phyloP scores from a whole-genome alignment of 1,140 invertebrate genomes.

The Zophobas morio region DNA sequence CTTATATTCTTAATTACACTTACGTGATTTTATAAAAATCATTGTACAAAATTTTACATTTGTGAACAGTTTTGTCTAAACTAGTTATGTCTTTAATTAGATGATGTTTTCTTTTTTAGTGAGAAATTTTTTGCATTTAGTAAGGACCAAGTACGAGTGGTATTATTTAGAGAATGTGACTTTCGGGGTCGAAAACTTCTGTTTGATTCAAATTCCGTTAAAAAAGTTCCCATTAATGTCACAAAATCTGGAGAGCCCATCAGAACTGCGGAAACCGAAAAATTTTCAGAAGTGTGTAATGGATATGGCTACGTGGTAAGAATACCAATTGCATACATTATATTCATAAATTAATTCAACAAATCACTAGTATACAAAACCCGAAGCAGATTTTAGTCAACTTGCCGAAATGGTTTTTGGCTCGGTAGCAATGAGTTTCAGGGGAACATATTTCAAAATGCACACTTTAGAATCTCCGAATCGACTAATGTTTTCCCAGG shows the following conservation, averaged over 20 bases:
- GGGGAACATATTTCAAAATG: slow-evolving; percentile 87
- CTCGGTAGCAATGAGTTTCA: slow-evolving; percentile 87
- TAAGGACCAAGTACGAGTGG: slow-evolving; percentile 79
- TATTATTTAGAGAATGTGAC: slow-evolving; percentile 90
- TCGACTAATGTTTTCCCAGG: slow-evolving; percentile 82
- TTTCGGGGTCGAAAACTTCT: slow-evolving; percentile 83
- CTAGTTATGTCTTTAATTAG: slow-evolving; percentile 6
- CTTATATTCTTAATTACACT: too few species aligned
- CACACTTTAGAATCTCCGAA: slow-evolving; percentile 81
- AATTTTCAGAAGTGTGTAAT: slow-evolving; percentile 70
- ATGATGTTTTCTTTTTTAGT: slow-evolving; percentile 59
- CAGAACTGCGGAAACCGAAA: slow-evolving; percentile 56
- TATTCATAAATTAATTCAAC: neutral
- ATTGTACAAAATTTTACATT: too few species aligned
- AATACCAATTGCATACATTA: neutral
- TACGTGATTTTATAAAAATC: too few species aligned
- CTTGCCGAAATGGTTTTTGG: slow-evolving; percentile 94
- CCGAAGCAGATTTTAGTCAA: slow-evolving; percentile 78
- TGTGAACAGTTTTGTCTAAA: too few species aligned
- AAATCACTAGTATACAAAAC: slow-evolving; percentile 72
- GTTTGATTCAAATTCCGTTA: slow-evolving; percentile 86
- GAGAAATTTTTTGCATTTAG: slow-evolving; percentile 71
- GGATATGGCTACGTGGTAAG: slow-evolving; percentile 72
- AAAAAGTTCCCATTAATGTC: slow-evolving; percentile 70
- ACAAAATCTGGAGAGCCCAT: slow-evolving; percentile 58